Percentiles rank a stretch among this genome's conserved stretches.
Conservation (phyloP, 2,888 invertebrate species). For the Leptothorax acervorum region DNA sequence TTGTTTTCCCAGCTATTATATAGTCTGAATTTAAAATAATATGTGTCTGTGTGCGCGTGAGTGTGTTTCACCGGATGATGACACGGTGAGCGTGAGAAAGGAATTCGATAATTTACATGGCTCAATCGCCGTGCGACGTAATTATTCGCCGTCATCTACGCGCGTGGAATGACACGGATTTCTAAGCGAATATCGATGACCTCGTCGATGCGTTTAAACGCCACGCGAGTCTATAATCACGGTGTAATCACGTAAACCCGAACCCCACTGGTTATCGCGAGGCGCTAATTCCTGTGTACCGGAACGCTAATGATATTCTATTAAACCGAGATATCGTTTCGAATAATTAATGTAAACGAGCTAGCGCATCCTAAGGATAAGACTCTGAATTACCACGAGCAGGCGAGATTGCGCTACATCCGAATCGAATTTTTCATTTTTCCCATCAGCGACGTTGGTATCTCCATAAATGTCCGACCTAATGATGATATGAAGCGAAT, state of each 20-base stretch:
- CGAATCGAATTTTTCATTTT: conserved; percentile 9
- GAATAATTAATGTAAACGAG: conserved; percentile 61
- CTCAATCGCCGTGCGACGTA: conserved; percentile 8
- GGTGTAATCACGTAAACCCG: conserved; percentile 51
- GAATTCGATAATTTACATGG: conserved; percentile 40
- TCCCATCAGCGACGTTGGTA: neutral
- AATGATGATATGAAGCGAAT: neutral
- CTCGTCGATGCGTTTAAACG: conserved; percentile 48
- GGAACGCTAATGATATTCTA: conserved; percentile 60
- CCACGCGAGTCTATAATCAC: conserved; percentile 55
- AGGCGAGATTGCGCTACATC: neutral
- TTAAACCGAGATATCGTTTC: conserved; percentile 65
- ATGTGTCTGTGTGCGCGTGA: neutral
- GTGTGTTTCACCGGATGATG: neutral
- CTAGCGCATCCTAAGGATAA: conserved; percentile 31
- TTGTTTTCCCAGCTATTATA: conserved; percentile 1
- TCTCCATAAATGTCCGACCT: neutral
- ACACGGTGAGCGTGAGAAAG: conserved; percentile 29
- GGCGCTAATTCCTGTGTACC: conserved; percentile 56
- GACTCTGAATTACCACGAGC: conserved; percentile 21
- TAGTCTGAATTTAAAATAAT: conserved; percentile 18
- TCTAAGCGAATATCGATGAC: conserved; percentile 60
- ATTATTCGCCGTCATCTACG: conserved; percentile 47
- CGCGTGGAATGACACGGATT: conserved; percentile 41
- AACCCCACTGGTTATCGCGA: conserved; percentile 53